These are phyloP conservation scores for Scaptomyza polygonia DNA, from an alignment of 2,888 invertebrate genomes.

Conservation along the genomic window DNA sequence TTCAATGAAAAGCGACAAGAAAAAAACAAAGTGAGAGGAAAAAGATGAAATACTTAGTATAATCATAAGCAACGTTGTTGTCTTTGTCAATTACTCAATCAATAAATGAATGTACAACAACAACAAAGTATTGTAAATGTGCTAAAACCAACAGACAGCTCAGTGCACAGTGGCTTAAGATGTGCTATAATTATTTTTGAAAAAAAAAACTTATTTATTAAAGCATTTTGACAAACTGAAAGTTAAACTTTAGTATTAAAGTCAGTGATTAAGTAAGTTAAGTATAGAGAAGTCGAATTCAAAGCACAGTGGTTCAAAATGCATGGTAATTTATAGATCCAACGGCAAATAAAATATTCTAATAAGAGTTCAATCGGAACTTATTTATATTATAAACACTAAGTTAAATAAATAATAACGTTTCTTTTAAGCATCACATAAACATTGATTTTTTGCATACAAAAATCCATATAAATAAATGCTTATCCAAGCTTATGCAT, in stretches of 20 bases:
- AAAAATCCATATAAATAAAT: too few species aligned
- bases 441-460: too few species aligned
- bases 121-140: not conserved
- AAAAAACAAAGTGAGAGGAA: constrained; percentile 6
- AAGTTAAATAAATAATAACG: too few species aligned
- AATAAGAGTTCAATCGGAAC: too few species aligned
- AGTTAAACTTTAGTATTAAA: not conserved
- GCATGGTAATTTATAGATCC: too few species aligned
- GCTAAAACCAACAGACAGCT: not conserved
- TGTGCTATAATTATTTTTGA: not conserved
- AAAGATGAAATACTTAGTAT: constrained; percentile 27
- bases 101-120: constrained; percentile 36
- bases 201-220: too few species aligned
- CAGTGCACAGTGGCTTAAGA: not conserved
- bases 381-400: too few species aligned
- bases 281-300: too few species aligned
- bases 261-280: not conserved
- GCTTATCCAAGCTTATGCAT: too few species aligned
- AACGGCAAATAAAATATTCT: too few species aligned
- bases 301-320: too few species aligned
- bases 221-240: not conserved
- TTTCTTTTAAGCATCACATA: too few species aligned
- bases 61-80: constrained; percentile 56
- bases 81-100: constrained; percentile 68
- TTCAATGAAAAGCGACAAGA: constrained; percentile 38